phyloP scores from a whole-genome alignment of 2,888 invertebrate genomes.

The Chironomus riparius region DNA sequence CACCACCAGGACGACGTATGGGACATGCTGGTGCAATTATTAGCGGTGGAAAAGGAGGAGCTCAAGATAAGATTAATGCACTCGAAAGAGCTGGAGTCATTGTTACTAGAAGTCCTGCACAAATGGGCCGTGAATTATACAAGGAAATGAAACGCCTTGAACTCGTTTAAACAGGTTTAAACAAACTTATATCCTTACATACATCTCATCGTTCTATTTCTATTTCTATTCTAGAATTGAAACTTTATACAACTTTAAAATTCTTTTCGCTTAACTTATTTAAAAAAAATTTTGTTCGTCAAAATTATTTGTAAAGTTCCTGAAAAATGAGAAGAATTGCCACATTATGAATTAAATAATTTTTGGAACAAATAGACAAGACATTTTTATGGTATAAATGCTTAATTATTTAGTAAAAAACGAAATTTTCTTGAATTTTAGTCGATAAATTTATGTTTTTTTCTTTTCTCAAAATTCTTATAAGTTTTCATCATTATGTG shows the following conservation, averaged over 20 bases:
- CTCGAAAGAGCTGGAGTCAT: slow-evolving; percentile 88
- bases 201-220: background rate
- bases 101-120: slow-evolving; percentile 91
- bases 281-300: background rate
- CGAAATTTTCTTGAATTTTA: too few species aligned
- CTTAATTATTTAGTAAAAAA: too few species aligned
- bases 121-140: slow-evolving; percentile 83
- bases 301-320: background rate
- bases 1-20: slow-evolving; percentile 97
- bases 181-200: background rate
- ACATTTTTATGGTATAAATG: background rate
- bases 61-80: slow-evolving; percentile 94
- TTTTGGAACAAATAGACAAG: background rate
- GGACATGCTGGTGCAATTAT: slow-evolving; percentile 99
- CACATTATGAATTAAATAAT: background rate
- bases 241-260: background rate
- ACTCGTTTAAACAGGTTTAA: slow-evolving; percentile 43
- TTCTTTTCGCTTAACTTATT: background rate
- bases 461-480: too few species aligned
- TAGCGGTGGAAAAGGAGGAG: slow-evolving; percentile 96
- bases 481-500: too few species aligned
- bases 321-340: background rate
- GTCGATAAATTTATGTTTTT: too few species aligned
- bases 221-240: background rate
- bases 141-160: slow-evolving; percentile 83